These are phyloP conservation scores for Pocillopora verrucosa DNA, from an alignment of 64 coral and sea anemone species.

Conservation along the genomic window DNA sequence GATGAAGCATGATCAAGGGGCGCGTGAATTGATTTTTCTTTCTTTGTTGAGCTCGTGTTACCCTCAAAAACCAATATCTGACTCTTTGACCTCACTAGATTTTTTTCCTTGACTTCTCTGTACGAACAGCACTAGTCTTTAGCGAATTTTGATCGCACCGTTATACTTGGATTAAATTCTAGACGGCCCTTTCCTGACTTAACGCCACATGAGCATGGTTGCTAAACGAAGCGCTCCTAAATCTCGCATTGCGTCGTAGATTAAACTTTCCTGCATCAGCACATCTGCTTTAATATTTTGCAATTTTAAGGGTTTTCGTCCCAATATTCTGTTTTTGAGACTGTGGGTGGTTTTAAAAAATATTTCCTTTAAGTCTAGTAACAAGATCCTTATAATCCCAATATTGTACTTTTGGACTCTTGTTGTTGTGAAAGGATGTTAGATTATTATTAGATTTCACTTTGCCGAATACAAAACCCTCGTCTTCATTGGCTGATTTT, in stretches of 20 bases:
- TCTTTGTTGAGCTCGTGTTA: neutral
- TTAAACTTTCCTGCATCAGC: neutral
- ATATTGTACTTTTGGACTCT: slow-evolving; percentile 38
- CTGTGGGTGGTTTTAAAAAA: neutral
- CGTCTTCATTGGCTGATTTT: slow-evolving; percentile 17
- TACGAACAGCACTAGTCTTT: neutral
- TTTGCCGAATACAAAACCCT: neutral
- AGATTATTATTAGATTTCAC: neutral
- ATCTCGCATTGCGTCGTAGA: neutral
- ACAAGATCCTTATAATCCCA: neutral
- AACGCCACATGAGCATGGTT: neutral
- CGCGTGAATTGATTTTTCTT: neutral
- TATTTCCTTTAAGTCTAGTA: neutral
- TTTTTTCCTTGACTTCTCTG: neutral
- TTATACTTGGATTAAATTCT: neutral
- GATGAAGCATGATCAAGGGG: neutral
- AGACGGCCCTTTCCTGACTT: neutral
- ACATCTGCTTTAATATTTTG: neutral
- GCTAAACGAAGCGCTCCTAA: neutral
- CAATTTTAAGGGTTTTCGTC: no score
- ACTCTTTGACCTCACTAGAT: neutral
- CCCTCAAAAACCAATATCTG: neutral
- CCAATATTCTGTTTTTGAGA: no score
- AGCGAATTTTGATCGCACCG: neutral
- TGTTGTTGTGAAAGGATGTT: slow-evolving; percentile 2